These are phyloP conservation scores for Rhea pennata DNA, from an alignment of 2,113 vertebrate species.

Conservation along the genomic window DNA sequence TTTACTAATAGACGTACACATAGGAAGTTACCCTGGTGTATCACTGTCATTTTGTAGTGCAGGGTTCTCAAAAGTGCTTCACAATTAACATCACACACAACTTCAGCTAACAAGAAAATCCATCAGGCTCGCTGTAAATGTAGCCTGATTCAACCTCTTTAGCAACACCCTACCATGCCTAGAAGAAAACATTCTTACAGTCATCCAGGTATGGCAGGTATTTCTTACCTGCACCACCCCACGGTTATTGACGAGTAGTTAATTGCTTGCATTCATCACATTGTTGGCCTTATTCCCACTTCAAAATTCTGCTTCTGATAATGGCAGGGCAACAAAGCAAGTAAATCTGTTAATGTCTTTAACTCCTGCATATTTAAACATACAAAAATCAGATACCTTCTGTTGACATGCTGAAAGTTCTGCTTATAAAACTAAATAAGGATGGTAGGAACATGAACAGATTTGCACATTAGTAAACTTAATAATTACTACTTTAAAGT, in stretches of 20 bases:
- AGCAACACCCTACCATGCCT: not conserved
- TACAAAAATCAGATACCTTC: not conserved
- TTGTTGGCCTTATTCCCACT: not conserved
- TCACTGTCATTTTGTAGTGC: not conserved
- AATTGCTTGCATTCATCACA: not conserved
- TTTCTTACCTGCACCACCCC: not conserved
- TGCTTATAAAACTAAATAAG: conserved; percentile 8
- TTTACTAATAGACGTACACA: conserved; percentile 22
- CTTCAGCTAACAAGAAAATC: not conserved
- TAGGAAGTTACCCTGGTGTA: not conserved
- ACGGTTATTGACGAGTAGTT: not conserved
- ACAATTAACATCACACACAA: not conserved
- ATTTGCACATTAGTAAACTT: conserved; percentile 6
- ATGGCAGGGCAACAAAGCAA: not conserved
- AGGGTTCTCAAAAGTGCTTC: not conserved
- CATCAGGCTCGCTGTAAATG: conserved; percentile 3
- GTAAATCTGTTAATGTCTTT: not conserved
- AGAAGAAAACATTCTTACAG: not conserved
- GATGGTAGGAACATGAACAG: not conserved
- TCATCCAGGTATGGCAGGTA: not conserved
- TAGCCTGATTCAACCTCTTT: not conserved
- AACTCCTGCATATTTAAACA: not conserved
- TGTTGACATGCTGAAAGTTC: not conserved
- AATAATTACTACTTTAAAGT: not conserved
- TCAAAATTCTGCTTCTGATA: not conserved